These are phyloP conservation scores for Dolichoris vasculosae DNA, from an alignment of 1,140 invertebrate genomes.

Conservation along the genomic window DNA sequence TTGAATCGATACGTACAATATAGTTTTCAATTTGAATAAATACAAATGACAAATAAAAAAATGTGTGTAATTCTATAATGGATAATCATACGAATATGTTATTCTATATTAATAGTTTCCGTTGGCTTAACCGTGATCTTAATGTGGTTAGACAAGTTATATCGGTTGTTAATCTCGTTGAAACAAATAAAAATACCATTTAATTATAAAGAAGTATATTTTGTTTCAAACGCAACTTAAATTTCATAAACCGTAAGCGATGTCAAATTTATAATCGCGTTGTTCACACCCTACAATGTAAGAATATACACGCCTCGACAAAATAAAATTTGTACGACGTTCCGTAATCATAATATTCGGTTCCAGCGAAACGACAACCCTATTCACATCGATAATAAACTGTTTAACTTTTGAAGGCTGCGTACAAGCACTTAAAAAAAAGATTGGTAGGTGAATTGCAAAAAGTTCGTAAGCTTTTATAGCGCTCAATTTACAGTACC, in stretches of 20 bases:
- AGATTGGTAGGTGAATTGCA: slow-evolving; percentile 6
- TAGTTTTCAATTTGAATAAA: too few species aligned
- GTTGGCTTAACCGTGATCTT: neutral
- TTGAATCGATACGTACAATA: too few species aligned
- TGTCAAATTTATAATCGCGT: neutral
- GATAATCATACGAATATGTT: neutral
- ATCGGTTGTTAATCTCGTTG: neutral
- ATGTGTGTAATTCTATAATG: neutral
- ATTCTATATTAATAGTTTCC: neutral
- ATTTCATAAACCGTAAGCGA: neutral
- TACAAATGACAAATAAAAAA: neutral
- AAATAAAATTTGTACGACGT: neutral
- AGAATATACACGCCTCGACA: neutral
- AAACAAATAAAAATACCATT: neutral
- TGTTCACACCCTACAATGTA: neutral
- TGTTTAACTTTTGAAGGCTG: slow-evolving; percentile 8
- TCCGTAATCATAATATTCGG: neutral
- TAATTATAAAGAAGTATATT: neutral
- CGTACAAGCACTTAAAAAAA: neutral
- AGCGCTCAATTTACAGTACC: slow-evolving; percentile 18
- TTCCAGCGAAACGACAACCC: neutral
- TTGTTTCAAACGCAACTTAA: neutral
- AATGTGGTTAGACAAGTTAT: neutral
- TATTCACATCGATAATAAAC: slow-evolving; percentile 13
- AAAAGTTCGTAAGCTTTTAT: slow-evolving; percentile 15